Evolutionary conservation across 2,797 vertebrate genomes (phyloP), one percentile per base, ranked within the genome.

Genomic region (Mallotus villosus): DNA sequence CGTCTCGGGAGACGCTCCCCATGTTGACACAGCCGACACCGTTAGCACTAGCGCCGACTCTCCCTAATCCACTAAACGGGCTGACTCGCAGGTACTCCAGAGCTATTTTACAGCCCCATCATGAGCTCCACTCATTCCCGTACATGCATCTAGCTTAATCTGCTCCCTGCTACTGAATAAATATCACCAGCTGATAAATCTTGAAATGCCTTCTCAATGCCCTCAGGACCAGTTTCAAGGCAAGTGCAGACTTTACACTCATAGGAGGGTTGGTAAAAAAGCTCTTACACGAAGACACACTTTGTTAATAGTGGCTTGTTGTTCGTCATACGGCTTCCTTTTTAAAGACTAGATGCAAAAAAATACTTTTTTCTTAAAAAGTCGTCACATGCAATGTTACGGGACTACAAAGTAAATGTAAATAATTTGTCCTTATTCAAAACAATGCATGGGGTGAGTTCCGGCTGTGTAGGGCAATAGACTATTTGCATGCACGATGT

Each of bases 21-120:
- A 84, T 92, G 92, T 93, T 93, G 91, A 93, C 90, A 93, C 84
- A 90, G 88, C 79, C 76, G 71, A 90, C 84, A 90, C 85, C 86
- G 89, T 55, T 55, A 55, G 51, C 19, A 88, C 77, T 75, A 90
- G 87, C 81, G 85, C 86, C 88, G 85, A 80, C 81, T 84, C 84
- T 90, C 77, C 86, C 87, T 93, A 92, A 92, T 93, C 90, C 85
- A 90, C 89, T 91, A 88, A 90, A 90, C 85, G 78, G 85, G 84
- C 79, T 79, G 75, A 79, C 69, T 59, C 79, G 73, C 78, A 83
- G 89, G 89, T 84, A 81, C 88, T 85, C 77, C 27, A 84, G 78
- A 0, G 71, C 79, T 72, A 70, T 87, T 91, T 91, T 86, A 89
- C 81, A 85, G 80, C 80, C 75, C 74, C 72, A 75, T 85, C 82